A percentile compares a stretch with the other conserved stretches of the same genome.
Conservation (phyloP, 1,140 invertebrate species). For the Spodoptera litura region DNA sequence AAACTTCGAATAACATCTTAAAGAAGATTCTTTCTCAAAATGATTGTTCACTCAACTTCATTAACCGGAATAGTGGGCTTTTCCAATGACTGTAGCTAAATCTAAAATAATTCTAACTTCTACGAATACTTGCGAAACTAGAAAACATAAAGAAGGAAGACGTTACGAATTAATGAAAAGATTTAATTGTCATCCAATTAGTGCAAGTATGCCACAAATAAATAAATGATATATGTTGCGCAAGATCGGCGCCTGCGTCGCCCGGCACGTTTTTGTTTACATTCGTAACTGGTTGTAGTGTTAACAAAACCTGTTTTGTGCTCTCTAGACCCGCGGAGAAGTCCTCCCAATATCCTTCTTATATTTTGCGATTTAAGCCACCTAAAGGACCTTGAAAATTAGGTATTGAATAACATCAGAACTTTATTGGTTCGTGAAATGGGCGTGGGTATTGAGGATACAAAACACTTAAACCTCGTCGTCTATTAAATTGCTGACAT, state of each 20-base stretch:
- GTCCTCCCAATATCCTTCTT: constrained; percentile 20
- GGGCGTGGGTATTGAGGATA: constrained; percentile 9
- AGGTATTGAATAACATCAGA: background rate
- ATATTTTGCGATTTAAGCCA: background rate
- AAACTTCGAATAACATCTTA: background rate
- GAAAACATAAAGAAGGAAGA: constrained; percentile 5
- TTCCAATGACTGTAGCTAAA: too few relatives aligned
- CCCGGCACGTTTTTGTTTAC: constrained; percentile 46
- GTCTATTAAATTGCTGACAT: constrained; percentile 42
- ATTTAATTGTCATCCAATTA: constrained; percentile 41
- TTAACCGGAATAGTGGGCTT: too few relatives aligned
- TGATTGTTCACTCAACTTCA: too few relatives aligned
- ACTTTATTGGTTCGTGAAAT: background rate
- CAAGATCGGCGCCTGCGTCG: constrained; percentile 28
- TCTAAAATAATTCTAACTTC: background rate
- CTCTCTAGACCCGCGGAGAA: constrained; percentile 30
- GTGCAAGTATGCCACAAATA: constrained; percentile 19
- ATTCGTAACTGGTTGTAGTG: constrained; percentile 40
- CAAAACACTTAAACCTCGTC: constrained; percentile 15
- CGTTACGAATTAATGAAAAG: constrained; percentile 24
- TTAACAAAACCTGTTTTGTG: constrained; percentile 42
- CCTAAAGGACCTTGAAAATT: background rate
- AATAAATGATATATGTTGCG: constrained; percentile 38
- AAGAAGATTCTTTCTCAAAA: background rate
- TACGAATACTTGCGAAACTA: background rate